Conservation (phyloP, 2,797 vertebrate species). For the Champsocephalus esox region DNA sequence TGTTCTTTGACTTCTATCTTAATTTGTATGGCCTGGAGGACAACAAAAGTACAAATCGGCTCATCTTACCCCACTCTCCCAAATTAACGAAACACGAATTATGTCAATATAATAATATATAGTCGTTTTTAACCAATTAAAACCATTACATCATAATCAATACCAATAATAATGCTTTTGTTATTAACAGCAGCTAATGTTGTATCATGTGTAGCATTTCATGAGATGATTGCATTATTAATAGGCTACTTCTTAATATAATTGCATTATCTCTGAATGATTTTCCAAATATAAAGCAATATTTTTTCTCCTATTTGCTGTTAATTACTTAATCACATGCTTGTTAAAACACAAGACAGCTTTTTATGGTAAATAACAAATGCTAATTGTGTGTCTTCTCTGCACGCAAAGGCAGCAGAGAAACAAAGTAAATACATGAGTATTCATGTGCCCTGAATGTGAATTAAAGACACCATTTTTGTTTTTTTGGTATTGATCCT, state of each 20-base stretch:
- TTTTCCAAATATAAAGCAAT: constrained; percentile 3
- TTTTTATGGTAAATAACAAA: constrained; percentile 16
- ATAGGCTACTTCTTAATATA: neutral
- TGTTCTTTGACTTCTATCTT: too few relatives aligned
- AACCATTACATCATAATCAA: neutral
- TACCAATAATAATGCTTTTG: neutral
- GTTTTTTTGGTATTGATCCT: neutral
- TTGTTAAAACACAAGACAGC: constrained; percentile 18
- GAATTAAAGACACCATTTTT: too few relatives aligned
- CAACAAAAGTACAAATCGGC: too few relatives aligned
- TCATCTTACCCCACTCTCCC: too few relatives aligned
- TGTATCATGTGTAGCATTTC: neutral
- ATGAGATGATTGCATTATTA: constrained; percentile 8
- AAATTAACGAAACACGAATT: too few relatives aligned
- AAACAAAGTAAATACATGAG: neutral
- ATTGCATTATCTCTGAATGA: constrained; percentile 2
- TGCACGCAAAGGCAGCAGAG: neutral
- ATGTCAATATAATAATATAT: too few relatives aligned
- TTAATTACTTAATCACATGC: constrained; percentile 29
- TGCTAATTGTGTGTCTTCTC: constrained; percentile 16
- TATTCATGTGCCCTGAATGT: neutral
- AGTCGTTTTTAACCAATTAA: constrained; percentile 3
- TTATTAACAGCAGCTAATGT: neutral
- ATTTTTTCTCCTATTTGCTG: constrained; percentile 11
- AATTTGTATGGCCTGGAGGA: too few relatives aligned